phyloP scores from a whole-genome alignment of 2,113 vertebrate species.

The Oriolus oriolus region DNA sequence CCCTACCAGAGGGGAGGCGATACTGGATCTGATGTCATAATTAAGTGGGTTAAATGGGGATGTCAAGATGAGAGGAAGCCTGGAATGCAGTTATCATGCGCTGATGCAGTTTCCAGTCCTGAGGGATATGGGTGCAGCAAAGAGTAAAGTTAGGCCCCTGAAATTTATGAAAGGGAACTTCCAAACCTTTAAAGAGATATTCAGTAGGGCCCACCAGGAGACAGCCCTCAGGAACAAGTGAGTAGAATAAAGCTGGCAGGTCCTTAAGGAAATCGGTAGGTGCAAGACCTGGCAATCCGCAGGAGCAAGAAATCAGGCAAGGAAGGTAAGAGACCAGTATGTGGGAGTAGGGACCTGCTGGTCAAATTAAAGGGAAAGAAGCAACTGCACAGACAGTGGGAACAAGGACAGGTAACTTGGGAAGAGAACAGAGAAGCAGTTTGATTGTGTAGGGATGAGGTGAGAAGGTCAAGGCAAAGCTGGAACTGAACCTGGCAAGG shows the following conservation, averaged over 20 bases:
- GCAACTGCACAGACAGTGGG: not conserved
- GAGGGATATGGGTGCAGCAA: rapidly evolving
- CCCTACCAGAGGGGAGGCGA: rapidly evolving
- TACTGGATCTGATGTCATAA: not conserved
- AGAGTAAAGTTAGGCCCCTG: not conserved
- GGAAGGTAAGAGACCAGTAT: not conserved
- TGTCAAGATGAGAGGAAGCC: not conserved
- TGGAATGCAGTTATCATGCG: not conserved
- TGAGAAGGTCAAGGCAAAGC: not conserved
- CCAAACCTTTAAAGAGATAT: not conserved
- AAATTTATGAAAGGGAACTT: not conserved
- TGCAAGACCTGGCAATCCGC: not conserved
- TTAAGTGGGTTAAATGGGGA: not conserved
- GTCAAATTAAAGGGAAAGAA: not conserved
- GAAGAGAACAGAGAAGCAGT: not conserved
- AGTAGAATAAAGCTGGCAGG: not conserved
- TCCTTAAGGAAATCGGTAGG: not conserved
- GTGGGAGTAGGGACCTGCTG: not conserved
- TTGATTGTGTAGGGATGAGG: not conserved
- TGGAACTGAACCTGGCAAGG: not conserved
- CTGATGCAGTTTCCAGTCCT: not conserved
- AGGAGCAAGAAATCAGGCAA: not conserved
- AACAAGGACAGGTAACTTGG: not conserved
- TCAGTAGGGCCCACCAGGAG: not conserved
- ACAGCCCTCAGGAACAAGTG: not conserved